Conservation (phyloP, 2,888 invertebrate species). For the Chalcis sispes region DNA sequence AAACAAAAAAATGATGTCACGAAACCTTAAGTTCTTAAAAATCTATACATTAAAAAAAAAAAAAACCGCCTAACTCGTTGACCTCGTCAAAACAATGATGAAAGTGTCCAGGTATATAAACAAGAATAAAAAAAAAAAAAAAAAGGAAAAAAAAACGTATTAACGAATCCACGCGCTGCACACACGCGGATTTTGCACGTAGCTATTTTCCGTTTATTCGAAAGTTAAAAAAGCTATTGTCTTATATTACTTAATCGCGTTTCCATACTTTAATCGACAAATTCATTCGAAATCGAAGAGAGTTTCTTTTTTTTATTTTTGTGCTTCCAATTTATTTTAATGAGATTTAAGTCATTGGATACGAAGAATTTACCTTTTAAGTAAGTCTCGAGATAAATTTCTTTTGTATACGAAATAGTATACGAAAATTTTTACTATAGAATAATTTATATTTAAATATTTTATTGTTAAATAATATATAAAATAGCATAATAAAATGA, state of each 20-base stretch:
- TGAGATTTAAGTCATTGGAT: background rate
- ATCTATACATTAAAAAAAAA: slow-evolving; percentile 2
- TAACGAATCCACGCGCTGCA: slow-evolving; percentile 57
- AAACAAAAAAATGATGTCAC: slow-evolving; percentile 20
- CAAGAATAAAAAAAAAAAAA: slow-evolving; percentile 17
- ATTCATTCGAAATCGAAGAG: slow-evolving; percentile 4
- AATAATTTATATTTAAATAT: too few species aligned
- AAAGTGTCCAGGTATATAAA: slow-evolving; percentile 69
- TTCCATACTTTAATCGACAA: slow-evolving; percentile 28
- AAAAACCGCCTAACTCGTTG: slow-evolving; percentile 57
- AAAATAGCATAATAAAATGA: background rate
- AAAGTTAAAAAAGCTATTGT: background rate
- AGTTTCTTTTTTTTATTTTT: background rate
- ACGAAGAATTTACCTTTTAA: background rate
- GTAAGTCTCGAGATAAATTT: too few species aligned
- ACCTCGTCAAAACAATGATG: slow-evolving; percentile 74
- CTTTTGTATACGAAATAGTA: too few species aligned
- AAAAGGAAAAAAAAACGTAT: too few species aligned
- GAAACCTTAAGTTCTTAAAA: too few species aligned
- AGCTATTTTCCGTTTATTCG: slow-evolving; percentile 12
- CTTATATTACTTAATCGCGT: slow-evolving; percentile 10
- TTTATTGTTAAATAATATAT: too few species aligned
- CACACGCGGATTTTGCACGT: slow-evolving; percentile 40
- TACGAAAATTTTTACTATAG: too few species aligned
- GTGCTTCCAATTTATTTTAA: slow-evolving; percentile 3